Evolutionary conservation across 1,140 invertebrate genomes (phyloP), one percentile per base, ranked within the genome.

Genomic region (Bombus cullumanus): DNA sequence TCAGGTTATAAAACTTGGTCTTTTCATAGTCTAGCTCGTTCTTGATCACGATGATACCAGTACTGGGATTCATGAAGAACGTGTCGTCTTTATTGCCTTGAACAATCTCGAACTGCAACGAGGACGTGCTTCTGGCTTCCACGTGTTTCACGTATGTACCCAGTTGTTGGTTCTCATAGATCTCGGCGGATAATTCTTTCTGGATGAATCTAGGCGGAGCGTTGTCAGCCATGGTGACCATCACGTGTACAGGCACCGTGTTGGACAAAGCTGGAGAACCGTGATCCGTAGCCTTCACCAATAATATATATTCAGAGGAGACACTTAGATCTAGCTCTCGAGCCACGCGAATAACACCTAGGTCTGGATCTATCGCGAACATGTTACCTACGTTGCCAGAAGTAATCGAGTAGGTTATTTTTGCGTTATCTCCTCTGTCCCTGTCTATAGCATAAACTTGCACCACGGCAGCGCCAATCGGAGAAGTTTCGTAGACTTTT

Each of bases 151-250:
- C 97, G 93, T 97, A 97, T 18, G 97, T 97, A 10, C 98, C 98
- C 22, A 97, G 93, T 15, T 97, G 96, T 88, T 97, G 96, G 94
- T 99, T 98, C 95, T 99, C 98, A 87, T 96, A 97, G 18, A 99
- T 97, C 94, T 99, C 98, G 0, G 97, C 96, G 66, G 96, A 96
- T 77, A 97, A 96, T 89, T 97, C 96, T 22, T 95, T 94, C 75
- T 96, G 94, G 2, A 95, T 92, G 95, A 98, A 98, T 75, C 96
- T 96, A 4, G 98, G 98, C 34, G 98, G 97, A 78, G 98, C 97
- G 94, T 98, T 98, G 91, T 98, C 98, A 0, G 98, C 97, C 96
- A 98, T 98, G 0, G 98, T 98, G 18, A 99, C 96, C 92, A 97
- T 96, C 28, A 99, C 97, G 92, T 98, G 98, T 2, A 99, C 97